These are phyloP conservation scores for Liasis olivaceus DNA, from an alignment of 2,797 vertebrate species.

Conservation along the genomic window DNA sequence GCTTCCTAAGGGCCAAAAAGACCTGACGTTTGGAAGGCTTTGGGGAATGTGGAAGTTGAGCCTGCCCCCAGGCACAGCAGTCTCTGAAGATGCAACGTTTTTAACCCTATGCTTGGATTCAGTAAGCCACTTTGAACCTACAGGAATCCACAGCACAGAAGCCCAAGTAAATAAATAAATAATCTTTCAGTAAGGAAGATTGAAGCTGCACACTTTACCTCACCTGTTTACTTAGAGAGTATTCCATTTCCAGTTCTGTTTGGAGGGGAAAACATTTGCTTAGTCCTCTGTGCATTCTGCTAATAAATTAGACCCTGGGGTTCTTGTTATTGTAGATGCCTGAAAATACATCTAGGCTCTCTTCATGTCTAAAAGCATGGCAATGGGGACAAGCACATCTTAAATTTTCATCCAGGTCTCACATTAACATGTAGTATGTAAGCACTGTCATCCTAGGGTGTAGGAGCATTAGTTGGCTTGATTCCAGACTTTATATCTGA, in stretches of 20 bases:
- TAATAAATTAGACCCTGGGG: constrained; percentile 19
- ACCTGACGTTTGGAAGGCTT: background rate
- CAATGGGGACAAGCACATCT: background rate
- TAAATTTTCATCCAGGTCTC: background rate
- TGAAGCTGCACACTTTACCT: background rate
- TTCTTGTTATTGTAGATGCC: background rate
- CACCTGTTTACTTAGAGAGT: background rate
- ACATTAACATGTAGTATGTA: background rate
- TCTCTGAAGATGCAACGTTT: background rate
- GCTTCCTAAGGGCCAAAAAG: background rate
- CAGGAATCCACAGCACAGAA: background rate
- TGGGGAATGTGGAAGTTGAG: background rate
- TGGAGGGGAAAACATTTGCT: background rate
- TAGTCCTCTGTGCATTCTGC: constrained; percentile 1
- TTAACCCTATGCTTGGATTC: background rate
- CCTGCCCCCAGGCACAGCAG: background rate
- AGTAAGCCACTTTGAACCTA: background rate
- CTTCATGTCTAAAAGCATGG: background rate
- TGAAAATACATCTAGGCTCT: background rate
- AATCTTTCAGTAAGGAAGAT: constrained; percentile 12
- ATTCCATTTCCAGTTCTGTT: background rate
- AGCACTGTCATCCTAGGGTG: accelerated
- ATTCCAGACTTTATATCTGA: background rate
- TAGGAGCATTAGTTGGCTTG: accelerated
- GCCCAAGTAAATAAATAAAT: background rate